Evolutionary conservation across 2,113 vertebrate species (phyloP), one percentile per base, ranked within the genome.

Genomic region (Kryptolebias marmoratus): DNA sequence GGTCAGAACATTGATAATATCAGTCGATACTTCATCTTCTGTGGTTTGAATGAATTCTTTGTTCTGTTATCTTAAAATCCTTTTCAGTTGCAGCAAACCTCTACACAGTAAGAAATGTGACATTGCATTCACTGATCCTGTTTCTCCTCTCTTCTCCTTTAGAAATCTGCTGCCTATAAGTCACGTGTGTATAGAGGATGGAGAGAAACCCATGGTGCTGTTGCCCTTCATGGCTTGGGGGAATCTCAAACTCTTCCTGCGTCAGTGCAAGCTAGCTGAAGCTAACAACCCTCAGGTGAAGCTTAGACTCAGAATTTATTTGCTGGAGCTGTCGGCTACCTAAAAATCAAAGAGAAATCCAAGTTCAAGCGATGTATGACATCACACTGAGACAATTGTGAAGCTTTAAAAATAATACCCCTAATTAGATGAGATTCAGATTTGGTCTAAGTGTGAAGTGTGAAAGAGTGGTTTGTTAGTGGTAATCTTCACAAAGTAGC

Each of bases 271-370:
- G 90, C 87, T 99, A 81, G 97, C 98, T 8, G 98, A 99, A 89
- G 98, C 98, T 49, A 99, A 99, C 93, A 99, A 99, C 83, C 98
- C 98, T 64, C 98, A 99, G 97, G 98, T 99, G 90, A 93, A 79
- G 49, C 31, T 57, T 28, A 36, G 36, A 1, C 47, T 15, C 27
- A 0, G 39, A 15, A 1, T 67, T 45, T 10, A 45, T 32, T 39
- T 16, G 32, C 63, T 53, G 32, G 1, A 27, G 31, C 31, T 53
- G 12, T 62, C 27, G 15, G 60, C 60, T 16, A 1, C 42, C 7
- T 4, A 13, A 28, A 11, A 52, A 64, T 52, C 39, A 22, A 32
- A 14, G 27, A 44, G 30, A 11, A 42, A 52, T 16, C 56, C 56
- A 15, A 42, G 0, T 65, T 30, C 18, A 64, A 62, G 7, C 32